Percentiles rank a stretch among this genome's conserved stretches.
phyloP scores from a whole-genome alignment of 2,888 invertebrate species.

The Corythucha ciliata region DNA sequence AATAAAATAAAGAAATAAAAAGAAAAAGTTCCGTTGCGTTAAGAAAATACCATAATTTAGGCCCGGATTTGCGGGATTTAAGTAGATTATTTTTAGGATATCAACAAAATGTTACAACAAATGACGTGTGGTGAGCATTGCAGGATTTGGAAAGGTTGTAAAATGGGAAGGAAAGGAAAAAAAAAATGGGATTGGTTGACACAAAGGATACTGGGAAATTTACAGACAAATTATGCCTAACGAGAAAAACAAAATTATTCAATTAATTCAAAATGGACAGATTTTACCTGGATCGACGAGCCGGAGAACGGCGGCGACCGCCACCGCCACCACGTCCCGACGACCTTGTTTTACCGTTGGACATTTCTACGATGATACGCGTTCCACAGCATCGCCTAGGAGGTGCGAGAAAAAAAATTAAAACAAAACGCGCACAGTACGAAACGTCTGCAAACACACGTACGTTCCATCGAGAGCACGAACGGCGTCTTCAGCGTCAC shows the following conservation, averaged over 20 bases:
- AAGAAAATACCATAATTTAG: slow-evolving; percentile 1
- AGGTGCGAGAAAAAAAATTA: slow-evolving; percentile 31
- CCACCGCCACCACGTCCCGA: slow-evolving; percentile 31
- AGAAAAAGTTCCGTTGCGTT: background rate
- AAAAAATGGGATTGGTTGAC: background rate
- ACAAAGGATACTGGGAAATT: background rate
- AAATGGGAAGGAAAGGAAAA: background rate
- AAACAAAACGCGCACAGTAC: background rate
- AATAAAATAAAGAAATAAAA: slow-evolving; percentile 2
- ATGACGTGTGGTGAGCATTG: background rate
- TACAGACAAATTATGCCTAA: background rate
- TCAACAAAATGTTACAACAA: no score
- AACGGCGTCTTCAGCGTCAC: slow-evolving; percentile 81
- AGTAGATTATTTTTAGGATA: no score
- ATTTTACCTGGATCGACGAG: slow-evolving; percentile 29
- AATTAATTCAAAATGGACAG: background rate
- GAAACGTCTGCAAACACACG: slow-evolving; percentile 40
- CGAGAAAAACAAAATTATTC: background rate
- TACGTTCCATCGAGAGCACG: slow-evolving; percentile 75
- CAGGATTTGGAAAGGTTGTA: background rate
- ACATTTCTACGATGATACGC: slow-evolving; percentile 86
- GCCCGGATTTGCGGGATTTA: no score
- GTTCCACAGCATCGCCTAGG: slow-evolving; percentile 76
- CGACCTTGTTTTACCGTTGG: slow-evolving; percentile 42
- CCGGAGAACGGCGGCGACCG: slow-evolving; percentile 32